Evolutionary conservation across 2,888 invertebrate genomes (phyloP), one percentile per base, ranked within the genome.

Genomic region (Thera britannica): DNA sequence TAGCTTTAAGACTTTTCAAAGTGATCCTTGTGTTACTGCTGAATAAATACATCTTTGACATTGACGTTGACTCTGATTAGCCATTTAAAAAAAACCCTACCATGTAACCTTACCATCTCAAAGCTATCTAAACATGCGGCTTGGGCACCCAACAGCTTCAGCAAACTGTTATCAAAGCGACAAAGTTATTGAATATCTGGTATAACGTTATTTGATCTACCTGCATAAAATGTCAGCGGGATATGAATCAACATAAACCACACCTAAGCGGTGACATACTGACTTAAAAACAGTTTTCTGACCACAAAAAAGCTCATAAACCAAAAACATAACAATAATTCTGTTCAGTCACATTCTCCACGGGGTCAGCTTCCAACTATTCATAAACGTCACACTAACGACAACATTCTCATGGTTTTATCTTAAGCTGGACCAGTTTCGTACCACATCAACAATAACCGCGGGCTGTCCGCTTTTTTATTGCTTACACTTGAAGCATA

Each of bases 381-480:
- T 65, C 65, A 68, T 66, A 70, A 74, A 68, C 61, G 52, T 66
- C 67, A 66, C 66, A 68, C 48, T 65, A 60, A 73, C 63, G 59
- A 57, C 65, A 34, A 80, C 79, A 82, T 85, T 83, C 83, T 83
- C 83, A 82, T 84, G 83, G 82, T 84, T 83, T 90, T 90, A 90
- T 92, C 88, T 89, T 72, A 72, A 72, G 77, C 88, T 85, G 81
- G 87, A 92, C 92, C 91, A 86, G 93, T 92, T 93, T 80, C 81
- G 80, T 82, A 77, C 79, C 82, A 83, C 84, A 88, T 85, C 88
- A 88, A 92, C 91, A 92, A 92, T 91, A 84, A 88, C 88, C 83
- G 81, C 83, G 80, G 87, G 88, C 91, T 84, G 87, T 86, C 86
- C 84, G 88, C 86, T 85, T 88, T 87, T 91, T 90, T 92, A 92